Conservation (phyloP, 2,113 vertebrate species). For the Origma solitaria region DNA sequence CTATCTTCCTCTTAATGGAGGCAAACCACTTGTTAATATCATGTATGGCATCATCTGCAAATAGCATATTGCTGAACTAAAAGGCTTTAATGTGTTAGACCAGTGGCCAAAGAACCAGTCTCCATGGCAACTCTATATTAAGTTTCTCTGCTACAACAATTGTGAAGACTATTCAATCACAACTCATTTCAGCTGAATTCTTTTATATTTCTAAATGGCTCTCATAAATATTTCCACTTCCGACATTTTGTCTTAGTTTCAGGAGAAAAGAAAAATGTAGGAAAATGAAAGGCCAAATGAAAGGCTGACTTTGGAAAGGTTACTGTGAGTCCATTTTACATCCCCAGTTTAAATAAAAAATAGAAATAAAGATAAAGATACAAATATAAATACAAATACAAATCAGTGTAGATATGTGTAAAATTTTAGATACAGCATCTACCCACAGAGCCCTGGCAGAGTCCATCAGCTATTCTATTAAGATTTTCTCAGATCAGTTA, state of each 20-base stretch:
- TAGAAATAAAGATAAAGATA: neutral
- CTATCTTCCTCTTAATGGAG: constrained; percentile 31
- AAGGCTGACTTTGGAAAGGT: constrained; percentile 3
- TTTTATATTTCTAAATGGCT: constrained; percentile 61
- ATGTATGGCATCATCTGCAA: constrained; percentile 57
- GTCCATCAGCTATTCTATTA: neutral
- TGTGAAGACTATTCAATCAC: constrained; percentile 59
- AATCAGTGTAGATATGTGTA: neutral
- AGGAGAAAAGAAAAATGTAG: constrained; percentile 11
- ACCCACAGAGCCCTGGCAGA: neutral
- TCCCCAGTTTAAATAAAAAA: neutral
- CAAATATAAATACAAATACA: neutral
- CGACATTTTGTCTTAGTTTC: constrained; percentile 31
- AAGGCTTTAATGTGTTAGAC: constrained; percentile 67
- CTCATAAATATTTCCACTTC: constrained; percentile 57
- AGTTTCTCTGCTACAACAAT: constrained; percentile 49
- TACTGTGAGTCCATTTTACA: neutral
- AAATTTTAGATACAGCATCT: neutral
- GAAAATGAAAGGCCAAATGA: neutral
- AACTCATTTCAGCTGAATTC: constrained; percentile 52
- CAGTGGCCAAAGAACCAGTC: constrained; percentile 71
- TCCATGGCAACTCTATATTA: constrained; percentile 73
- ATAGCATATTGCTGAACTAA: constrained; percentile 66
- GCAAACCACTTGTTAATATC: constrained; percentile 64
- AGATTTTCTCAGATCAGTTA: neutral